These are phyloP conservation scores for Lomographa bimaculata DNA, from an alignment of 2,888 invertebrate species.

Conservation along the genomic window DNA sequence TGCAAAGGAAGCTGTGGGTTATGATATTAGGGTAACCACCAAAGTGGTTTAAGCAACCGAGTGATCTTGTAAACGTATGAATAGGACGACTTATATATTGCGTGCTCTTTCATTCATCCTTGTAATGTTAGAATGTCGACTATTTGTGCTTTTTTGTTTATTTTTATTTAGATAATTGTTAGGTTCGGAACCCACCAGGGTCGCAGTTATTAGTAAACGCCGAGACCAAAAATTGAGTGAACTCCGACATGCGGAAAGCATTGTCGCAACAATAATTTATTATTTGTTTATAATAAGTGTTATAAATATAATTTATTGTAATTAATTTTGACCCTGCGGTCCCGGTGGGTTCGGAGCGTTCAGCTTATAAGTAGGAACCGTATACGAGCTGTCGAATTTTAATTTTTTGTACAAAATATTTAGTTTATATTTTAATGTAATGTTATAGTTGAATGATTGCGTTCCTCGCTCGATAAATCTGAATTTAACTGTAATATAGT, in stretches of 20 bases:
- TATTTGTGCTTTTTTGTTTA: constrained; percentile 14
- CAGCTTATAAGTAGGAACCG: constrained; percentile 18
- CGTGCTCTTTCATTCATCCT: constrained; percentile 16
- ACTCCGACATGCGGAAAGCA: too few relatives aligned
- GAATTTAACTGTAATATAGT: constrained; percentile 36
- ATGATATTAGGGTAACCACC: constrained; percentile 20
- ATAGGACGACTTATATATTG: constrained; percentile 11
- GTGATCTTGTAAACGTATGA: constrained; percentile 28
- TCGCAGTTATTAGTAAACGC: too few relatives aligned
- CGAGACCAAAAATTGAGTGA: too few relatives aligned
- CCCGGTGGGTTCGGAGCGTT: constrained; percentile 11
- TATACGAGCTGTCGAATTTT: constrained; percentile 46
- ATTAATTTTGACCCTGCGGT: too few relatives aligned
- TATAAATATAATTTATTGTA: too few relatives aligned
- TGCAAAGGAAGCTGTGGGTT: constrained; percentile 10
- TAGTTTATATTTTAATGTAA: constrained; percentile 39
- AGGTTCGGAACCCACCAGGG: constrained; percentile 5
- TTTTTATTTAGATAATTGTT: constrained; percentile 14
- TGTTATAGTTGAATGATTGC: constrained; percentile 32
- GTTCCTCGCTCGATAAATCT: constrained; percentile 18
- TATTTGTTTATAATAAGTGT: too few relatives aligned
- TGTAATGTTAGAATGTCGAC: constrained; percentile 21
- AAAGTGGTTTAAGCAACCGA: constrained; percentile 20
- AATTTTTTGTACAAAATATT: constrained; percentile 42
- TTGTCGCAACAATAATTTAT: too few relatives aligned